These are phyloP conservation scores for Helostoma temminkii DNA, from an alignment of 2,797 vertebrate species.

Conservation along the genomic window DNA sequence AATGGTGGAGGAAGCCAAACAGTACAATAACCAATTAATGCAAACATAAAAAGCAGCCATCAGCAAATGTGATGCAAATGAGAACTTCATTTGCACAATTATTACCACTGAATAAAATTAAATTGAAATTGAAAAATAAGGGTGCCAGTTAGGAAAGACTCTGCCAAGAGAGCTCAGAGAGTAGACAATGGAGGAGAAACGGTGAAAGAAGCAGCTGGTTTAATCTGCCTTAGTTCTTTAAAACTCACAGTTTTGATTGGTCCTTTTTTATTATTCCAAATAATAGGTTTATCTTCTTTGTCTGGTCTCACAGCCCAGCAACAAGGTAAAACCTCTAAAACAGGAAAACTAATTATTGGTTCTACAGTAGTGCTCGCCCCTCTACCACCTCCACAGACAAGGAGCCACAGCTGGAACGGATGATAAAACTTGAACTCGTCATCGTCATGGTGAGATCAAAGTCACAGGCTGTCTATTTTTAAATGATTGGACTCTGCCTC, in stretches of 20 bases:
- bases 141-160: neutral
- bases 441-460: slow-evolving; percentile 67
- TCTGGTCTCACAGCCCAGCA: slow-evolving; percentile 39
- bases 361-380: slow-evolving; percentile 5
- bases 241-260: slow-evolving; percentile 44
- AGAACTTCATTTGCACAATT: slow-evolving; percentile 35
- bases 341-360: slow-evolving; percentile 58
- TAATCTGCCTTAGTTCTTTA: slow-evolving; percentile 1
- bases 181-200: slow-evolving; percentile 31
- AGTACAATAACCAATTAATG: slow-evolving; percentile 22
- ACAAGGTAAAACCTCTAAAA: slow-evolving; percentile 45
- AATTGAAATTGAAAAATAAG: slow-evolving; percentile 41
- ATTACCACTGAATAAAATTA: slow-evolving; percentile 48
- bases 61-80: slow-evolving; percentile 52
- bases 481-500: slow-evolving; percentile 49
- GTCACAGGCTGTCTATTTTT: slow-evolving; percentile 65
- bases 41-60: slow-evolving; percentile 27
- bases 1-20: slow-evolving; percentile 15
- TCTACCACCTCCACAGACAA: slow-evolving; percentile 27
- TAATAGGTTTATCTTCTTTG: slow-evolving; percentile 41
- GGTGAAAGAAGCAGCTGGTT: slow-evolving; percentile 22
- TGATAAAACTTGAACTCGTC: slow-evolving; percentile 67
- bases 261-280: slow-evolving; percentile 37
- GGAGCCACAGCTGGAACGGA: slow-evolving; percentile 61
- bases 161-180: slow-evolving; percentile 20